phyloP scores from a whole-genome alignment of 2,797 vertebrate species.

The Cynodonichthys magdalenae region DNA sequence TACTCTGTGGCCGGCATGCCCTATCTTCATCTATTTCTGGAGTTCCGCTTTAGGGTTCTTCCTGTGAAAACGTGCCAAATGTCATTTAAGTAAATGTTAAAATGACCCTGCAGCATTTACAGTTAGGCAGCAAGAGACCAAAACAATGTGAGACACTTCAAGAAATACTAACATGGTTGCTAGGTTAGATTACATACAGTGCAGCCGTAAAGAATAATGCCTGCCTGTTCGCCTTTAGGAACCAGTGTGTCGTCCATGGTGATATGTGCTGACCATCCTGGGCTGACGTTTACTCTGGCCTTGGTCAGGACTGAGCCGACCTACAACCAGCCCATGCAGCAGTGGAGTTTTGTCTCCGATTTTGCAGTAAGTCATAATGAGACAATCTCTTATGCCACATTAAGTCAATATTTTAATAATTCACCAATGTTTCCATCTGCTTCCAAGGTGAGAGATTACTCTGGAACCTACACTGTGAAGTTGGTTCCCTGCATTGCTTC shows the following conservation, averaged over 20 bases:
- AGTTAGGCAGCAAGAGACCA: slow-evolving; percentile 32
- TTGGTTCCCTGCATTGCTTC: slow-evolving; percentile 83
- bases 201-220: slow-evolving; percentile 19
- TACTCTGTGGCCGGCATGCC: slow-evolving; percentile 52
- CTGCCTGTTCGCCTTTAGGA: slow-evolving; percentile 65
- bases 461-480: slow-evolving; percentile 87
- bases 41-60: slow-evolving; percentile 59
- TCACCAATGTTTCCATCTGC: slow-evolving; percentile 11
- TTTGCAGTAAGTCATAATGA: slow-evolving; percentile 81
- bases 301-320: slow-evolving; percentile 84
- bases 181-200: slow-evolving; percentile 21
- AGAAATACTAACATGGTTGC: slow-evolving; percentile 31
- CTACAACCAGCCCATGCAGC: slow-evolving; percentile 88
- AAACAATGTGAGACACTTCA: slow-evolving; percentile 42
- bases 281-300: slow-evolving; percentile 83
- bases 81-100: slow-evolving; percentile 68
- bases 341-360: slow-evolving; percentile 87
- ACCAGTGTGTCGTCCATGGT: slow-evolving; percentile 83
- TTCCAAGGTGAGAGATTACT: slow-evolving; percentile 85
- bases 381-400: background rate
- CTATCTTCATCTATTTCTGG: slow-evolving; percentile 67
- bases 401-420: background rate
- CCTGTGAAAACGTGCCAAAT: slow-evolving; percentile 62
- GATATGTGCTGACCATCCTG: slow-evolving; percentile 84
- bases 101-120: slow-evolving; percentile 50